Evolutionary conservation across 2,888 invertebrate genomes (phyloP).

Genomic region (Formica aserva): DNA sequence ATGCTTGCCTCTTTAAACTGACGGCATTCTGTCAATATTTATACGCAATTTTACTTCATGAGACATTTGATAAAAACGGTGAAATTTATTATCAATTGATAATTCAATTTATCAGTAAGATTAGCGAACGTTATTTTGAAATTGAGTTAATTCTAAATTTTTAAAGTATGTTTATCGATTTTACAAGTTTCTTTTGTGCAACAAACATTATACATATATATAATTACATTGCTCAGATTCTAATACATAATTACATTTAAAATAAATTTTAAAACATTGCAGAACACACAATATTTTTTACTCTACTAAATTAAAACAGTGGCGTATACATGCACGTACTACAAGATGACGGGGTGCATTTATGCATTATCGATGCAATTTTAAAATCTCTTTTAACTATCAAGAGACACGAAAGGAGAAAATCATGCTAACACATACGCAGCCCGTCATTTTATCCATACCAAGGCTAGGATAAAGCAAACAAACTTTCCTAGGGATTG

Average conservation of each 20-base stretch:
- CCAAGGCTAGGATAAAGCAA: conserved; percentile 27
- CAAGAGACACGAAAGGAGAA: conserved; percentile 18
- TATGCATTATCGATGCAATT: conserved; percentile 17
- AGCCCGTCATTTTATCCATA: conserved; percentile 30
- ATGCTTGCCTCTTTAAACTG: not conserved
- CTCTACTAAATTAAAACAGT: not conserved
- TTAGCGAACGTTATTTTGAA: conserved; percentile 3
- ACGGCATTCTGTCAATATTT: not conserved
- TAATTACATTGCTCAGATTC: not conserved
- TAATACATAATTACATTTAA: not conserved
- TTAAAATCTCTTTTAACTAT: conserved; percentile 8
- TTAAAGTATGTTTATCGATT: not conserved
- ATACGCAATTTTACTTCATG: not conserved
- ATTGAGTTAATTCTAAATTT: not conserved
- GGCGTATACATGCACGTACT: not conserved
- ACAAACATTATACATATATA: not conserved
- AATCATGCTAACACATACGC: conserved; percentile 33
- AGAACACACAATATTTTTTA: not conserved
- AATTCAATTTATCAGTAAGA: not conserved
- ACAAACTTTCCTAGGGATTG: conserved; percentile 55
- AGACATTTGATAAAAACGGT: conserved; percentile 25
- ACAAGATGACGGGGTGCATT: not conserved
- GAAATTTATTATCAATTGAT: conserved; percentile 24
- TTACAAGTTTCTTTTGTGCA: not conserved
- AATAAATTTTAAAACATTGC: not conserved